Percentiles rank a stretch among this genome's conserved stretches.
Conservation (phyloP, 2,113 vertebrate species). For the Pipa parva region DNA sequence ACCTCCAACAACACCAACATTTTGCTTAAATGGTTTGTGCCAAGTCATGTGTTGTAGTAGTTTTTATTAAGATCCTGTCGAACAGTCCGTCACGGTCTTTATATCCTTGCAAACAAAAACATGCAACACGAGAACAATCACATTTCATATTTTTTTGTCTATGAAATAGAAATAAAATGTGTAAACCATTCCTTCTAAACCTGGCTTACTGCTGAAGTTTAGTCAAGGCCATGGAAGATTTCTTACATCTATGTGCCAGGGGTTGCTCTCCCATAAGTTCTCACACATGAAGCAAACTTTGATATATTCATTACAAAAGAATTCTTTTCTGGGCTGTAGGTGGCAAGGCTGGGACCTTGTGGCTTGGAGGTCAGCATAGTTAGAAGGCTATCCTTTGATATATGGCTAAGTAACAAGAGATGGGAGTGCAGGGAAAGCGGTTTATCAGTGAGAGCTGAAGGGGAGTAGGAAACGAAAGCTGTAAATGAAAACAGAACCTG, state of each 20-base stretch:
- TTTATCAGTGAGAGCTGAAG: conserved; percentile 28
- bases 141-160: too few species aligned
- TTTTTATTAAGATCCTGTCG: too few species aligned
- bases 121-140: too few species aligned
- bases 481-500: conserved; percentile 21
- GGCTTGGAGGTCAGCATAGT: conserved; percentile 28
- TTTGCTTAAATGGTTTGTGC: too few species aligned
- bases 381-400: conserved; percentile 37
- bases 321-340: conserved; percentile 46
- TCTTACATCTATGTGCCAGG: conserved; percentile 49
- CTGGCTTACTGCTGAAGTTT: too few species aligned
- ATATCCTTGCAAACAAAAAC: too few species aligned
- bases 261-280: conserved; percentile 39
- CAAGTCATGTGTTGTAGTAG: too few species aligned
- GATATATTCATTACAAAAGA: conserved; percentile 41
- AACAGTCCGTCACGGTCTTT: too few species aligned
- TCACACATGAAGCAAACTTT: conserved; percentile 19
- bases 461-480: conserved; percentile 13
- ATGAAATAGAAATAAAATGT: too few species aligned
- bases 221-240: conserved; percentile 41
- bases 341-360: conserved; percentile 21
- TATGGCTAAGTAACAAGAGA: conserved; percentile 11
- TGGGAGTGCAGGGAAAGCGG: conserved; percentile 4
- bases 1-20: too few species aligned
- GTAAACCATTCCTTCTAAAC: too few species aligned